Conservation (phyloP, 2,888 invertebrate species). For the Morpho helenor region DNA sequence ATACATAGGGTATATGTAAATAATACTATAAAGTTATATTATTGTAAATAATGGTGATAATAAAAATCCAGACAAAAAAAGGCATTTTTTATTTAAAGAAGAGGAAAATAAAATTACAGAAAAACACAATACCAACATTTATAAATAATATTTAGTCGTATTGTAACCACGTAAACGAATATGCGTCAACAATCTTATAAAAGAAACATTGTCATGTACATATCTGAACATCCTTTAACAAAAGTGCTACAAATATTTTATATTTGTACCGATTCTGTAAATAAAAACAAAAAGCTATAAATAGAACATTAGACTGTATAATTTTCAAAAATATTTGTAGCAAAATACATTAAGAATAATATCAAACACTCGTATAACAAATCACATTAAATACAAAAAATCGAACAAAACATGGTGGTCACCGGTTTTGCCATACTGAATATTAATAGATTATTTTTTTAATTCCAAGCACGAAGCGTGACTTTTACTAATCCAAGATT, state of each 20-base stretch:
- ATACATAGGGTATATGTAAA: no score
- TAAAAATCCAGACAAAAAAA: constrained; percentile 41
- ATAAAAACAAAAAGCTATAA: neutral
- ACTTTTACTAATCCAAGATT: constrained; percentile 13
- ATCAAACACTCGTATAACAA: constrained; percentile 29
- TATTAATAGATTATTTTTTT: constrained; percentile 13
- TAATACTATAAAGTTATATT: no score
- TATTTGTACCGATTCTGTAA: neutral
- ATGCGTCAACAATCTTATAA: constrained; percentile 60
- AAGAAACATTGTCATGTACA: constrained; percentile 49
- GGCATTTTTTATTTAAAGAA: constrained; percentile 56
- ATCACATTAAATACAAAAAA: constrained; percentile 23
- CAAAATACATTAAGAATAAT: constrained; percentile 15
- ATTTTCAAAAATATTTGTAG: constrained; percentile 17
- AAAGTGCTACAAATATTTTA: constrained; percentile 17
- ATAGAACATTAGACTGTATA: neutral
- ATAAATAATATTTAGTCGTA: constrained; percentile 48
- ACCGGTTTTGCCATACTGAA: constrained; percentile 27
- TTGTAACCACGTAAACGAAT: constrained; percentile 52
- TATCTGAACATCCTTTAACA: constrained; percentile 15
- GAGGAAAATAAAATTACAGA: constrained; percentile 61
- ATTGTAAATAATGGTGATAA: neutral
- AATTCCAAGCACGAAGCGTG: constrained; percentile 33
- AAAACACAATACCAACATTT: constrained; percentile 70
- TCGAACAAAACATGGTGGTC: constrained; percentile 27